Conservation (phyloP, 2,888 invertebrate genomes). For the Sericinus montela region DNA sequence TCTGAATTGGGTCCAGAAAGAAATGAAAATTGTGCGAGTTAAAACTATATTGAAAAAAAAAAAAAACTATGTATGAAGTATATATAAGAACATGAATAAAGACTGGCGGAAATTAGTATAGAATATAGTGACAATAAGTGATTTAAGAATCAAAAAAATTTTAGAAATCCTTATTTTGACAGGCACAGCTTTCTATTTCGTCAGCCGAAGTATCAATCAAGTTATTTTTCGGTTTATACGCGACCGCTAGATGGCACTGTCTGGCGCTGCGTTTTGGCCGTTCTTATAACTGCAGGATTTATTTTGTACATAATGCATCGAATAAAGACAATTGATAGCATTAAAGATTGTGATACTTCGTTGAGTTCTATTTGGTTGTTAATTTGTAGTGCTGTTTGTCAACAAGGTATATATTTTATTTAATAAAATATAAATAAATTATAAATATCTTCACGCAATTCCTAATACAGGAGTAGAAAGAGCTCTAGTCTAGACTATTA, state of each 20-base stretch:
- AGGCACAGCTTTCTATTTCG: conserved; percentile 84
- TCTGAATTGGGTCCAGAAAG: no score
- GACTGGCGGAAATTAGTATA: no score
- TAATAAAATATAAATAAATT: neutral
- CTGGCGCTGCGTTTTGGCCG: conserved; percentile 72
- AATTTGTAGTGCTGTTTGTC: conserved; percentile 63
- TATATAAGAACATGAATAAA: no score
- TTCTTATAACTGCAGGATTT: conserved; percentile 41
- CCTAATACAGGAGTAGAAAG: no score
- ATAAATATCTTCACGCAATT: no score
- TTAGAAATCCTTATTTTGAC: no score
- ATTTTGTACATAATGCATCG: conserved; percentile 42
- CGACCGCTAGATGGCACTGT: conserved; percentile 80
- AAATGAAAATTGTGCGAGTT: no score
- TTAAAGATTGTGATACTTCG: conserved; percentile 49
- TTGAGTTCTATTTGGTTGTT: conserved; percentile 66
- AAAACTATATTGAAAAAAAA: no score
- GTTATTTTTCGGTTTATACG: conserved; percentile 81
- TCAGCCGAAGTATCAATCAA: conserved; percentile 80
- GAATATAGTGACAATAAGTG: no score
- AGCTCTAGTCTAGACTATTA: no score
- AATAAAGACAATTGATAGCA: conserved; percentile 27
- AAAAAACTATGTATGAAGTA: no score
- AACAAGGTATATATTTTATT: conserved; percentile 56
- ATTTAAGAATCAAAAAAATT: no score